Percentiles rank a stretch among this genome's conserved stretches.
Conservation (phyloP, 2,888 invertebrate species). For the Ochlodes sylvanus region DNA sequence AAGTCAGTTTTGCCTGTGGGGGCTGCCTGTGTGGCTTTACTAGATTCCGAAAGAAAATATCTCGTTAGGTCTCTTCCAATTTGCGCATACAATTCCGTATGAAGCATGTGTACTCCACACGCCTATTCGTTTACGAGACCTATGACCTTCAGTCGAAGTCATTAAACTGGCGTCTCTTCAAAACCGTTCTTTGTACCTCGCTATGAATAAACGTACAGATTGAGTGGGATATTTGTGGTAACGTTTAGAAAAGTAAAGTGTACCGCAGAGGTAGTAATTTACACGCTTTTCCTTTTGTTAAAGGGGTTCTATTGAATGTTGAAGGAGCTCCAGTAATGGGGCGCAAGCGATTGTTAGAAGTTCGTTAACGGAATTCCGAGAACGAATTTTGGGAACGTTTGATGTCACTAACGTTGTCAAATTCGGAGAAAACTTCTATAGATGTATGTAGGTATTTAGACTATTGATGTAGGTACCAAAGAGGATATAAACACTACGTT, state of each 20-base stretch:
- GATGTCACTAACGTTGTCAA: constrained; percentile 3
- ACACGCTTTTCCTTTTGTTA: constrained; percentile 10
- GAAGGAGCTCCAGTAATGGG: constrained; percentile 8
- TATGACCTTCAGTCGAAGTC: no score
- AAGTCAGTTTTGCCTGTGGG: no score
- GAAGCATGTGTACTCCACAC: no score
- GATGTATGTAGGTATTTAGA: no score
- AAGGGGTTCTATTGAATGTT: constrained; percentile 10
- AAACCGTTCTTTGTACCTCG: not conserved
- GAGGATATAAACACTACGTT: no score
- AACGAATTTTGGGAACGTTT: constrained; percentile 13
- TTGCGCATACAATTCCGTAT: no score
- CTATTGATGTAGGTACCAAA: no score
- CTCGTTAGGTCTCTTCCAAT: no score
- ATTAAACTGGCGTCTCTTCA: no score
- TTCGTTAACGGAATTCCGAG: constrained; percentile 22
- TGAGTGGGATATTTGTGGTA: not conserved
- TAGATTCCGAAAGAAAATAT: no score
- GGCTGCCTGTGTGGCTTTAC: no score
- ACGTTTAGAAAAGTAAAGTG: constrained; percentile 2
- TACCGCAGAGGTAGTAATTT: constrained; percentile 7
- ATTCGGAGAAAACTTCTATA: not conserved
- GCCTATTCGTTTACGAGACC: no score
- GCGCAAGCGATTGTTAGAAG: constrained; percentile 11
- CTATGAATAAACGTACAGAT: not conserved